phyloP scores from a whole-genome alignment of 2,113 vertebrate genomes.

The Falcunculus frontatus region DNA sequence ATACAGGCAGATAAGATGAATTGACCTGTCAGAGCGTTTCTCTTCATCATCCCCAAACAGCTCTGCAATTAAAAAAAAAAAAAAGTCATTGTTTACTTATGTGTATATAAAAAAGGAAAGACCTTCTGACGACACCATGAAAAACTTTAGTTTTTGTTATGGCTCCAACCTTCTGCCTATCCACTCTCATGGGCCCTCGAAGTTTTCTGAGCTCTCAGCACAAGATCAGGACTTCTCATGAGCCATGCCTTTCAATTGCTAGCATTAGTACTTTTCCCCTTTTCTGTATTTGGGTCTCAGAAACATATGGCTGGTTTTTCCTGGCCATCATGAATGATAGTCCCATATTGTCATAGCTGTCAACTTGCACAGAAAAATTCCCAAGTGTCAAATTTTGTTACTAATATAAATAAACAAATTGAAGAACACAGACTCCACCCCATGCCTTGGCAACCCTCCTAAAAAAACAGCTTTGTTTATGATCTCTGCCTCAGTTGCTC shows the following conservation, averaged over 20 bases:
- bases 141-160: not conserved
- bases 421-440: not conserved
- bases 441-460: not conserved
- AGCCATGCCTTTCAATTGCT: not conserved
- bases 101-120: not conserved
- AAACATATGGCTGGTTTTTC: not conserved
- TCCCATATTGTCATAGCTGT: not conserved
- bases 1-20: conserved; percentile 43
- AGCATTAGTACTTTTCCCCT: not conserved
- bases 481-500: not conserved
- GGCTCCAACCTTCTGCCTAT: not conserved
- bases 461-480: not conserved
- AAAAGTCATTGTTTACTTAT: not conserved
- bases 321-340: not conserved
- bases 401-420: conserved; percentile 1
- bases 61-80: not conserved
- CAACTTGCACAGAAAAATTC: not conserved
- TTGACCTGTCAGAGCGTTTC: not conserved
- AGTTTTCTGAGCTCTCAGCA: not conserved
- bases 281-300: not conserved
- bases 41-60: conserved; percentile 13
- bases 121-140: not conserved
- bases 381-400: not conserved
- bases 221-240: not conserved
- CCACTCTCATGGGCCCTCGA: not conserved